Percentiles rank a stretch among this genome's conserved stretches.
Conservation (phyloP, 2,797 vertebrate species). For the Rhynchotus rufescens region DNA sequence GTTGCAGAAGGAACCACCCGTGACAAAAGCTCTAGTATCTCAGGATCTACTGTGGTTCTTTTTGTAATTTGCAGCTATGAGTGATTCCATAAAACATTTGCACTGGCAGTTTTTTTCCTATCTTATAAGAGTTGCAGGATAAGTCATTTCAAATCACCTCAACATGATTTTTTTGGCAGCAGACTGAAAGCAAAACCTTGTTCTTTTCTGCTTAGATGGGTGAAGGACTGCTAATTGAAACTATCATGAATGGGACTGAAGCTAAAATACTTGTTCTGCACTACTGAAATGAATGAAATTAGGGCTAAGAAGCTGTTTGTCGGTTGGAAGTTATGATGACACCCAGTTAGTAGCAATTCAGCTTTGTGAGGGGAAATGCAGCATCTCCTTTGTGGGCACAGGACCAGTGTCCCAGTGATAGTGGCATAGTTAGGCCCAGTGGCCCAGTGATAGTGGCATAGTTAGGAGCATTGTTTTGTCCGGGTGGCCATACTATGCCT, state of each 20-base stretch:
- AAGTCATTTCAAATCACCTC: background rate
- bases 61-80: background rate
- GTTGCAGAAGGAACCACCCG: background rate
- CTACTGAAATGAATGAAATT: background rate
- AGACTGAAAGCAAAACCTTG: background rate
- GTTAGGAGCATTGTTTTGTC: background rate
- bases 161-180: background rate
- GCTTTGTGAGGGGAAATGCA: background rate
- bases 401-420: background rate
- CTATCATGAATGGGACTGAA: background rate
- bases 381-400: background rate
- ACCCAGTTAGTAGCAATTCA: background rate
- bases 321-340: background rate
- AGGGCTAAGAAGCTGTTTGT: background rate
- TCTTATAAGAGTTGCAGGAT: background rate
- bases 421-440: background rate
- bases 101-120: fast-evolving
- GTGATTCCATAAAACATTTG: background rate
- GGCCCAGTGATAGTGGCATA: background rate
- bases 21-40: background rate
- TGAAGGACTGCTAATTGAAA: background rate
- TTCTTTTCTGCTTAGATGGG: background rate
- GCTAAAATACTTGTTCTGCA: background rate
- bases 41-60: background rate
- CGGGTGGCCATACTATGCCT: background rate